Conservation (phyloP, 2,797 vertebrate genomes). For the Phrynocephalus vlangalii region DNA sequence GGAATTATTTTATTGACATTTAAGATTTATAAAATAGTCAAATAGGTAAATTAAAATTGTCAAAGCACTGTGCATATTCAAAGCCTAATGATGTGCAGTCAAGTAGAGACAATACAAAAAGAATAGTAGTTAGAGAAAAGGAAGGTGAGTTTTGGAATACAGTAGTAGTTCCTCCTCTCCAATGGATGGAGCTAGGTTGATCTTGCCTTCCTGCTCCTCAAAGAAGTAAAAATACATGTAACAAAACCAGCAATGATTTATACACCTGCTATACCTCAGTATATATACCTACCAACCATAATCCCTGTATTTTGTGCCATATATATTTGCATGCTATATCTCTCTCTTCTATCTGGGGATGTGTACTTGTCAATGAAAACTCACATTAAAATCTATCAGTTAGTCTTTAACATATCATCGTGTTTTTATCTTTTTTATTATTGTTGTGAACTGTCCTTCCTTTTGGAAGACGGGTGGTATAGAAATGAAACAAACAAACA, state of each 20-base stretch:
- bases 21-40: background rate
- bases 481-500: no score
- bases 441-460: no score
- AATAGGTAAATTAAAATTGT: background rate
- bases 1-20: background rate
- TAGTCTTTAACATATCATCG: no score
- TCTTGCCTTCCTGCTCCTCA: background rate
- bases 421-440: no score
- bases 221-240: background rate
- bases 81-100: background rate
- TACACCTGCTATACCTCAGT: background rate
- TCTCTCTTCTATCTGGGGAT: no score
- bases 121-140: background rate
- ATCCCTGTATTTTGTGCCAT: no score
- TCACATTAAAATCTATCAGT: no score
- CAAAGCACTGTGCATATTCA: background rate
- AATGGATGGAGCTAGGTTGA: background rate
- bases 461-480: no score
- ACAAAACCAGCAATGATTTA: background rate
- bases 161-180: background rate
- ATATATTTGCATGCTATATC: no score
- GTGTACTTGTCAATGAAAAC: no score
- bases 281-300: background rate
- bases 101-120: background rate
- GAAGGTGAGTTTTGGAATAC: background rate